A percentile compares a stretch with the other conserved stretches of the same genome.
These are phyloP conservation scores for Promerops cafer DNA, from an alignment of 2,113 vertebrate genomes.

Conservation along the genomic window DNA sequence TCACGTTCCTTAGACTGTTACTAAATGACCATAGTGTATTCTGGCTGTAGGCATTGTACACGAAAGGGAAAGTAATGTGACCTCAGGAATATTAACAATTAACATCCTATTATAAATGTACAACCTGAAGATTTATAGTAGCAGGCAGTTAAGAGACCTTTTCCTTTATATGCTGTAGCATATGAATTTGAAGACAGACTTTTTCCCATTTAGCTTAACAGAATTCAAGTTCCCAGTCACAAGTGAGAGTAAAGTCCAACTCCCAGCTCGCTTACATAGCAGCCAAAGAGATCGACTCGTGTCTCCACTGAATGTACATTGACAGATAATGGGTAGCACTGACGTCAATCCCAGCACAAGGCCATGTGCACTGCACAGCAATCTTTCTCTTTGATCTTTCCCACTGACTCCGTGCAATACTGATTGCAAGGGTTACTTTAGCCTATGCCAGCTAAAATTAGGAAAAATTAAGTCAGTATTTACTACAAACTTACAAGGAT, in stretches of 20 bases:
- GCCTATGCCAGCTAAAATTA: background rate
- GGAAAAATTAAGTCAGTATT: background rate
- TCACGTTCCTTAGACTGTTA: background rate
- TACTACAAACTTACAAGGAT: background rate
- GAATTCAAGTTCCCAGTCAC: background rate
- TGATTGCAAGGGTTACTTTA: background rate
- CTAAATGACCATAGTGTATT: background rate
- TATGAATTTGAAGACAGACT: background rate
- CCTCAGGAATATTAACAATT: background rate
- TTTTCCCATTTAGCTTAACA: background rate
- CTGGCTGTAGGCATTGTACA: background rate
- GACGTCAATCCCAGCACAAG: background rate
- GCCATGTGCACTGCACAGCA: background rate
- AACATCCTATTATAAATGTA: background rate
- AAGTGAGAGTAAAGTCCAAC: background rate
- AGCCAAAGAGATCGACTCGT: background rate
- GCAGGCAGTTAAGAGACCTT: background rate
- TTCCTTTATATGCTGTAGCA: background rate
- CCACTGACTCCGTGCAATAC: background rate
- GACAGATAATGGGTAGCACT: background rate
- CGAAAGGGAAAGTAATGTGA: background rate
- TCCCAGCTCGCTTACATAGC: background rate
- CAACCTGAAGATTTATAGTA: background rate
- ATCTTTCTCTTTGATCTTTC: background rate
- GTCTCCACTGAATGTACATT: background rate